Evolutionary conservation across 2,888 invertebrate species (phyloP), one percentile per base, ranked within the genome.

Genomic region (Heliconius cydno): DNA sequence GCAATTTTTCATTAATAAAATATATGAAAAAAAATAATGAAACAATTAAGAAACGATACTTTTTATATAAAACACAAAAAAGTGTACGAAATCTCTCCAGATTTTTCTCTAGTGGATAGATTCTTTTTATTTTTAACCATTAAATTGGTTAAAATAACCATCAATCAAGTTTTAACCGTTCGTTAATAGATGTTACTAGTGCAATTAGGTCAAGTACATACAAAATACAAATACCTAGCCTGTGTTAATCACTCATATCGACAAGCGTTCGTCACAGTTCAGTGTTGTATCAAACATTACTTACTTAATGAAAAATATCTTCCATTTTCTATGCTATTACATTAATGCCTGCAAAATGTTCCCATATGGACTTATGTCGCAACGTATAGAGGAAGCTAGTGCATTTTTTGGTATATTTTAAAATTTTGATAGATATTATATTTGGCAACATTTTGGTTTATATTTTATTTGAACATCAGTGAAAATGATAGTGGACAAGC

Each of bases 261-360:
- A 65, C 65, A 75, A 75, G 28, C 28, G 38, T 65, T 65, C 74
- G 41, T 75, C 65, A 57, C 52, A 76, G 22, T 38, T 28, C 25
- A 13, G 60, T 41, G 12, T 70, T 41, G 38, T 52, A 73, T 73
- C 57, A 57, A 57, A n/a, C 28, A 57, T 73, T 73, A 73, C 71
- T 77, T 70, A 77, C 52, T 65, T 70, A 76, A 76, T 79, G 76
- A 65, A 71, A 41, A 70, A 76, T 72, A 41, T 76, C 38, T 76
- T 76, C 15, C 65, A 79, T 71, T 79, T 71, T 52, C 74, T 65
- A 65, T 28, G 76, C 25, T 65, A 79, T 79, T 52, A 41, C 65
- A 52, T 65, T 76, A 52, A 76, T 72, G 38, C 25, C 46, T 38
- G 19, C 34, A 65, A 71, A 79, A 75, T 41, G 65, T 63, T 22